phyloP scores from a whole-genome alignment of 1,140 invertebrate species.

The Zaprionus taronus region DNA sequence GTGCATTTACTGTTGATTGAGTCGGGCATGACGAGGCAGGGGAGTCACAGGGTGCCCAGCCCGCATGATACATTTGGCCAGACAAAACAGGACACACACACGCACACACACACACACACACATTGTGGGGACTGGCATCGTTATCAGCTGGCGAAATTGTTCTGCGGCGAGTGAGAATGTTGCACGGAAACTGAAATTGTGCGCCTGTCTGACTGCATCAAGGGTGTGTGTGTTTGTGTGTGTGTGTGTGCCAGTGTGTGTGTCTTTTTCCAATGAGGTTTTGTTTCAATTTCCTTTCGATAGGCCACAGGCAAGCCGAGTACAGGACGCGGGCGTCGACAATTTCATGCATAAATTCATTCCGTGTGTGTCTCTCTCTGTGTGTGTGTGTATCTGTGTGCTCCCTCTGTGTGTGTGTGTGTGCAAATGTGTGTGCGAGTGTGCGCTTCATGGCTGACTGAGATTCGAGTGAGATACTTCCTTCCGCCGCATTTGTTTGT shows the following conservation, averaged over 20 bases:
- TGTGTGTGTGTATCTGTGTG: slow-evolving; percentile 2
- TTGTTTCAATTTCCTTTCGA: slow-evolving; percentile 83
- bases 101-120: not conserved
- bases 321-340: slow-evolving; percentile 77
- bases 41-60: slow-evolving; percentile 59
- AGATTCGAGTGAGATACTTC: slow-evolving; percentile 82
- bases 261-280: slow-evolving; percentile 76
- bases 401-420: not conserved
- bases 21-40: not conserved
- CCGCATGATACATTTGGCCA: slow-evolving; percentile 64
- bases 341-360: slow-evolving; percentile 83
- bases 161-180: slow-evolving; percentile 64
- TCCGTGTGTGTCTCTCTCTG: slow-evolving; percentile 15
- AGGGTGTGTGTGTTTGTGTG: slow-evolving; percentile 15
- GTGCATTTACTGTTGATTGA: slow-evolving; percentile 1
- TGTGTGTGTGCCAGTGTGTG: slow-evolving; percentile 15
- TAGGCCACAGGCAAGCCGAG: slow-evolving; percentile 76
- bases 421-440: slow-evolving; percentile 22
- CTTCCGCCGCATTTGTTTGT: slow-evolving; percentile 74
- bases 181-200: slow-evolving; percentile 68
- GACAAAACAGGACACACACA: slow-evolving; percentile 6
- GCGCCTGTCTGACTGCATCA: slow-evolving; percentile 65
- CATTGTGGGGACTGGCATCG: slow-evolving; percentile 25
- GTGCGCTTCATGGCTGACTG: slow-evolving; percentile 70
- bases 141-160: slow-evolving; percentile 75